Conservation (phyloP, 2,797 vertebrate genomes). For the Artibeus lituratus region DNA sequence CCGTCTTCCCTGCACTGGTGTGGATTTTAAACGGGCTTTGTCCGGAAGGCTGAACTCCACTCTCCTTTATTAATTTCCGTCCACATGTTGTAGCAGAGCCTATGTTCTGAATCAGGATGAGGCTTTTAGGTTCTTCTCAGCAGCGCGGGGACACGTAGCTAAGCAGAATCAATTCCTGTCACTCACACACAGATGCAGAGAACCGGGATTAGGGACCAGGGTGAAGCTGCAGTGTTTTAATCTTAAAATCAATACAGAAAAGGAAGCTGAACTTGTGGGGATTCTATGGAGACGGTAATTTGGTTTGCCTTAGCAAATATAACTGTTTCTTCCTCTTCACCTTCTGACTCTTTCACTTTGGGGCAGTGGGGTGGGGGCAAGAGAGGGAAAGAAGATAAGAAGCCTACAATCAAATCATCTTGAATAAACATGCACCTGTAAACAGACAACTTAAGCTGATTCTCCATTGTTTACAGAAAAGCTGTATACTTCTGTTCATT, state of each 20-base stretch:
- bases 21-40: background rate
- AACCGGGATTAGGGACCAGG: slow-evolving; percentile 75
- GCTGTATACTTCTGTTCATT: background rate
- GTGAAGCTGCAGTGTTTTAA: slow-evolving; percentile 42
- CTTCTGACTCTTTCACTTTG: slow-evolving; percentile 45
- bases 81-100: background rate
- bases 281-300: slow-evolving; percentile 37
- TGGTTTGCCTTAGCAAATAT: slow-evolving; percentile 51
- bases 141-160: background rate
- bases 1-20: background rate
- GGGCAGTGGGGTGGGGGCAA: background rate
- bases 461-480: background rate
- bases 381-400: background rate
- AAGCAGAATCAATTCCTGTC: slow-evolving; percentile 79
- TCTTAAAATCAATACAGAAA: slow-evolving; percentile 75
- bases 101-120: slow-evolving; percentile 38
- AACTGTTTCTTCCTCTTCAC: slow-evolving; percentile 35
- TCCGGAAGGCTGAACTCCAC: background rate
- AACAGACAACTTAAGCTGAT: background rate
- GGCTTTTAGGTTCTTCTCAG: slow-evolving; percentile 58
- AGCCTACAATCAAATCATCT: background rate
- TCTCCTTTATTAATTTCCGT: slow-evolving; percentile 11
- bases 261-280: slow-evolving; percentile 65
- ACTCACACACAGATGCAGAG: slow-evolving; percentile 72
- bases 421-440: background rate